Evolutionary conservation across 1,140 invertebrate genomes (phyloP).

Genomic region (Marisa cornuarietis): DNA sequence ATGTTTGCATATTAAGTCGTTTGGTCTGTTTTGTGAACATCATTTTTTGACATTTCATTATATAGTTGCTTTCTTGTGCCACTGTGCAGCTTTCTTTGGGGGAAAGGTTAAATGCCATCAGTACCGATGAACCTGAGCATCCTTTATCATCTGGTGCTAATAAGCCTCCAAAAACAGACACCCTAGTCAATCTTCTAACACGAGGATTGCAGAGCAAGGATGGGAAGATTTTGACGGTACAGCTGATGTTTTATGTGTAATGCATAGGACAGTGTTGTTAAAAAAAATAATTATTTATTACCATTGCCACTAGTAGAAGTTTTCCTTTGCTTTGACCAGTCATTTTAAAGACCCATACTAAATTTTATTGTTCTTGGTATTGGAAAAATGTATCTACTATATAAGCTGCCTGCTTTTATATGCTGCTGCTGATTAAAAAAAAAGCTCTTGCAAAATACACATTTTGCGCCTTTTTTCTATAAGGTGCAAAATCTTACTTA

Average conservation of each 20-base stretch:
- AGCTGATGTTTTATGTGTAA: slow-evolving; percentile 12
- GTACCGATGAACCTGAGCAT: slow-evolving; percentile 43
- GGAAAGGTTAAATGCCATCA: slow-evolving; percentile 59
- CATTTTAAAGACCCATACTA: background rate
- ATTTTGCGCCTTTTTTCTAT: too few relatives aligned
- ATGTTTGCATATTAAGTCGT: too few relatives aligned
- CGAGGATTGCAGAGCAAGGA: slow-evolving; percentile 63
- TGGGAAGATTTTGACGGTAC: slow-evolving; percentile 59
- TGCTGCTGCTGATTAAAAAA: background rate
- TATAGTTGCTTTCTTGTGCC: slow-evolving; percentile 3
- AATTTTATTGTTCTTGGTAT: background rate
- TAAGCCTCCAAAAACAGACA: slow-evolving; percentile 57
- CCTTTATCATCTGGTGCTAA: slow-evolving; percentile 10
- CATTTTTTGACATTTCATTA: background rate
- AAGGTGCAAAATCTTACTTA: too few relatives aligned
- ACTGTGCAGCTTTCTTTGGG: slow-evolving; percentile 58
- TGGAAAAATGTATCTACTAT: background rate
- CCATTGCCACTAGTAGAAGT: background rate
- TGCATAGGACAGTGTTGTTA: background rate
- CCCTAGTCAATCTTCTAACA: slow-evolving; percentile 51
- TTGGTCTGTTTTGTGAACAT: background rate
- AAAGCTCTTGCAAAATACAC: too few relatives aligned
- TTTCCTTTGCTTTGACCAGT: background rate
- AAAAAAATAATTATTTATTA: background rate
- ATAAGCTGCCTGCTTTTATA: background rate